Conservation (phyloP, 2,113 vertebrate species). For the Sinocyclocheilus anshuiensis region DNA sequence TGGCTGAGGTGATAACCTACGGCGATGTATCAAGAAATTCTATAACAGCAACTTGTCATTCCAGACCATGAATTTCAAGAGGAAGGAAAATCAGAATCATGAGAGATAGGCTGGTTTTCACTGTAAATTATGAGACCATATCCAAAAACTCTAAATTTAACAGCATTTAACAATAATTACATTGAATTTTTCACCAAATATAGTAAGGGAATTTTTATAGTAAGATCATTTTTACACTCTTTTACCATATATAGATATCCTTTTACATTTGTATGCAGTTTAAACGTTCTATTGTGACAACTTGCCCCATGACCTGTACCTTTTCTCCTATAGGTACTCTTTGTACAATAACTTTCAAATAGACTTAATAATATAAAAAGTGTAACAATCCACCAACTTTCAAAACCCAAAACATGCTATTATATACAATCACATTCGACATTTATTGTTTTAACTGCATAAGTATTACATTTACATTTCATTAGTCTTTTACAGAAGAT, state of each 20-base stretch:
- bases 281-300: too few species aligned
- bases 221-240: too few species aligned
- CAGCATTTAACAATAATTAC: too few species aligned
- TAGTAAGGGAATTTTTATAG: too few species aligned
- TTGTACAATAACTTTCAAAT: not conserved
- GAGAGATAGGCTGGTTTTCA: not conserved
- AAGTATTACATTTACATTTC: not conserved
- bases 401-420: not conserved
- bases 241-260: too few species aligned
- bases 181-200: too few species aligned
- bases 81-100: not conserved
- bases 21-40: not conserved
- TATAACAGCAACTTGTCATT: not conserved
- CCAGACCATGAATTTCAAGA: not conserved
- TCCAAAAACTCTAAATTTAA: too few species aligned
- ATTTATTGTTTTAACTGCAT: not conserved
- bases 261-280: too few species aligned
- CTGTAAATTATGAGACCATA: too few species aligned
- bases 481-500: not conserved
- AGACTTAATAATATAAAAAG: not conserved
- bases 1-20: not conserved
- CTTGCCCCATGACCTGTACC: too few species aligned
- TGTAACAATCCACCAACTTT: not conserved
- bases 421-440: not conserved
- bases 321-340: not conserved